phyloP scores from a whole-genome alignment of 2,113 vertebrate genomes.

The Ondatra zibethicus region DNA sequence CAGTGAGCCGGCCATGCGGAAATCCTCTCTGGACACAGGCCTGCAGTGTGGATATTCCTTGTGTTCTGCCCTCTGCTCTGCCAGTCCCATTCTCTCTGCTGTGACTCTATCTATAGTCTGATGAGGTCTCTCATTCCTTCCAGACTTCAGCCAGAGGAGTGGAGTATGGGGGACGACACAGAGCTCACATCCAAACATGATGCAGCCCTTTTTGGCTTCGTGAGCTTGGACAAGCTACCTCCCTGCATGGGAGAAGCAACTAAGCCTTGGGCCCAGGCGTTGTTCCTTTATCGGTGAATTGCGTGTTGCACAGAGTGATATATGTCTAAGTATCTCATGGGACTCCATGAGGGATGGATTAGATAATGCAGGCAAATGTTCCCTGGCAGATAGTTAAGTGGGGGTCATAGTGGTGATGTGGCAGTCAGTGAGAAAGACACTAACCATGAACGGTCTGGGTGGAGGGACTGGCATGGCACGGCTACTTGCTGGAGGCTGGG shows the following conservation, averaged over 20 bases:
- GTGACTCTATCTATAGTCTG: fast-evolving
- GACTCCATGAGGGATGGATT: not conserved
- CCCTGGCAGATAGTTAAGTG: fast-evolving
- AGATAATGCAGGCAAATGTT: not conserved
- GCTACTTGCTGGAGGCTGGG: not conserved
- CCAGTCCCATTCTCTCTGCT: not conserved
- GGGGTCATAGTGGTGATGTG: no score
- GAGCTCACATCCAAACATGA: not conserved
- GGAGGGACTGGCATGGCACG: not conserved
- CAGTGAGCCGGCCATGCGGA: fast-evolving
- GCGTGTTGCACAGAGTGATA: fast-evolving
- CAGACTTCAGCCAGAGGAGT: not conserved
- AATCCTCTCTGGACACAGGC: not conserved
- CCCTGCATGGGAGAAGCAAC: not conserved
- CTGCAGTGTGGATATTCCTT: no score
- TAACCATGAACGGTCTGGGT: fast-evolving
- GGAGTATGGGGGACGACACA: fast-evolving
- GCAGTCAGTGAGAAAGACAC: fast-evolving
- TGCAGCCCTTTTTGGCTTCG: not conserved
- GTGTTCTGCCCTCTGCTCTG: not conserved
- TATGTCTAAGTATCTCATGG: not conserved
- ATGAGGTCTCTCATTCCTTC: not conserved
- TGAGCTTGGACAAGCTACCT: not conserved
- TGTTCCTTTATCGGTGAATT: not conserved
- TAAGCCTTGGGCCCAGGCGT: not conserved